Conservation (phyloP, 1,140 invertebrate species). For the Leptinotarsa undecemlineata region DNA sequence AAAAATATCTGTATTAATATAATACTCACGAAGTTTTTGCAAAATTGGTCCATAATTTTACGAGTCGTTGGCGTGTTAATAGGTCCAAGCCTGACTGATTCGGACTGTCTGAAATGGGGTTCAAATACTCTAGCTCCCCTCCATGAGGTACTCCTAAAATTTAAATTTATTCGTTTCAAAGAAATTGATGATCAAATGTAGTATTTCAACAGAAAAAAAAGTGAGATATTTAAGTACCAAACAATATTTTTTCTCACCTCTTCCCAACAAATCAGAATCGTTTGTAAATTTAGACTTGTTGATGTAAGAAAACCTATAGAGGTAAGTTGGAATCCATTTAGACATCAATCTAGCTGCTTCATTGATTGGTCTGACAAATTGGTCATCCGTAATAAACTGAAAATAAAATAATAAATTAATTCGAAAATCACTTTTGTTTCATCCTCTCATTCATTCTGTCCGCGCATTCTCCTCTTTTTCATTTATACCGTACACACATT, state of each 20-base stretch:
- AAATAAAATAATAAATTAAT: too few relatives aligned
- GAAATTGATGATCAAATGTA: too few relatives aligned
- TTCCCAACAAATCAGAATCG: too few relatives aligned
- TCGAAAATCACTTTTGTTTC: too few relatives aligned
- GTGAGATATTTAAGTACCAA: too few relatives aligned
- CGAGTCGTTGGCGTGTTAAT: slow-evolving; percentile 19
- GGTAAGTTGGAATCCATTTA: slow-evolving; percentile 23
- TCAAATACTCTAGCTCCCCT: slow-evolving; percentile 12
- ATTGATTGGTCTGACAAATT: slow-evolving; percentile 28
- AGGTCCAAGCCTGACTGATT: slow-evolving; percentile 14
- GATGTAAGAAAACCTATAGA: slow-evolving; percentile 35
- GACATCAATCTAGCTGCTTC: slow-evolving; percentile 24
- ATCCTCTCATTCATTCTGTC: too few relatives aligned
- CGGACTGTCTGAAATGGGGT: neutral
- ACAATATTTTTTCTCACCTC: too few relatives aligned
- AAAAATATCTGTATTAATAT: neutral
- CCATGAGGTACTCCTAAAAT: slow-evolving; percentile 13
- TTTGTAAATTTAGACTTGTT: slow-evolving; percentile 22
- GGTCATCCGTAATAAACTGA: slow-evolving; percentile 31
- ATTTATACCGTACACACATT: too few relatives aligned
- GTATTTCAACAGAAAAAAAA: too few relatives aligned
- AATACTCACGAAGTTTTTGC: slow-evolving; percentile 22
- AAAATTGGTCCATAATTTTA: slow-evolving; percentile 30
- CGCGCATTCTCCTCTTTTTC: too few relatives aligned
- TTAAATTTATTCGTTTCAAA: too few relatives aligned